Evolutionary conservation across 2,113 vertebrate genomes (phyloP), one percentile per base, ranked within the genome.

Genomic region (Puntigrus tetrazona): DNA sequence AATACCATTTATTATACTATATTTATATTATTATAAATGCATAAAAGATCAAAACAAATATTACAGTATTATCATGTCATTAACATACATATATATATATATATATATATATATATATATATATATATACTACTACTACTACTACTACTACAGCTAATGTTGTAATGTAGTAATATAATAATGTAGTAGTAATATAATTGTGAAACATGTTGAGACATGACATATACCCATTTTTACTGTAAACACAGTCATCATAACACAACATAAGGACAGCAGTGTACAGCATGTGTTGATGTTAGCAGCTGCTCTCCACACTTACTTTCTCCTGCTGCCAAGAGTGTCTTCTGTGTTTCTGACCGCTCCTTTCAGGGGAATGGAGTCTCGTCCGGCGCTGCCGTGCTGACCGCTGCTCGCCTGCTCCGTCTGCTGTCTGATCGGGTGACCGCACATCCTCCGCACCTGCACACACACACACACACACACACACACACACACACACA

Each of bases 401-500:
- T 92, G 91, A 72, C 86, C 87, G 81, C 83, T 88, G 88, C 91
- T 69, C 6, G 93, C 93, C 86, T 93, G 90, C 0, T 81, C 88
- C 13, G 90, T 78, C 81, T 87, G 81, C 81, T 88, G 93, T 88
- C 93, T 95, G 82, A 88, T 85, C n/a, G 94, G 93, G 79, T 78
- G 88, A 31, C 96, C 96, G 87, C 97, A 97, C 73, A 95, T 87
- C 78, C 93, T 95, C 67, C 91, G 94, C 34, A 97, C 94, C 96
- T 95, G 88, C 70, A 76, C 10, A n/a, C 8, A 86, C 31, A 88
- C 61, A 80, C 59, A 36, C 52, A 76, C 9, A 34, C 36, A 29
- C 55, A 84, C 47, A 72, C 78, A 74, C 9, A 20, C 43, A 22
- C 20, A 25, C 25, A 5, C 18, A 27, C n/a, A 61, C 7, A 59